phyloP scores from a whole-genome alignment of 2,888 invertebrate genomes.

The Eudemis profundana region DNA sequence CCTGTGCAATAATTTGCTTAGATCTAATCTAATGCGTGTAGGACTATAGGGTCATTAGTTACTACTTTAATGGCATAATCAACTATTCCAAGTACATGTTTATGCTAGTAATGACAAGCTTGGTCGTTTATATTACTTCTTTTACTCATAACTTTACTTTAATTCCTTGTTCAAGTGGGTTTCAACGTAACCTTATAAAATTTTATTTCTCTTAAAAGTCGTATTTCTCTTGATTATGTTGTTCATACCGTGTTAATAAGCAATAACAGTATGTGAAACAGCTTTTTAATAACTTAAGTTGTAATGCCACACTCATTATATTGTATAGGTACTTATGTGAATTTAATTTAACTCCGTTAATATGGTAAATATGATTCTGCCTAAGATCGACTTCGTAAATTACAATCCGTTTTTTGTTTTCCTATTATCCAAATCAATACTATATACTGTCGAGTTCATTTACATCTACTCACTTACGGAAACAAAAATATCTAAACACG shows the following conservation, averaged over 20 bases:
- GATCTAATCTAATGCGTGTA: slow-evolving; percentile 32
- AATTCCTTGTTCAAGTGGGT: not conserved
- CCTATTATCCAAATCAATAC: no score
- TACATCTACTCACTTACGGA: no score
- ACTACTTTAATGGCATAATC: slow-evolving; percentile 37
- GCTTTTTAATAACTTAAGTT: not conserved
- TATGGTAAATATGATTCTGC: no score
- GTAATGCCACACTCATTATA: not conserved
- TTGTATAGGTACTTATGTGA: no score
- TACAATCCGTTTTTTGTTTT: no score
- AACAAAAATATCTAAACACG: no score
- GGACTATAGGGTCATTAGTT: slow-evolving; percentile 14
- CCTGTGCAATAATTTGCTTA: slow-evolving; percentile 39
- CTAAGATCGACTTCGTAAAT: no score
- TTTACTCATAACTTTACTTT: not conserved
- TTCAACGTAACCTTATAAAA: not conserved
- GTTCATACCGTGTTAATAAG: not conserved
- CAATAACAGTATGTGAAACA: not conserved
- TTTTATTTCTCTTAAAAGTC: not conserved
- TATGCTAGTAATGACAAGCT: slow-evolving; percentile 29
- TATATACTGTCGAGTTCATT: no score
- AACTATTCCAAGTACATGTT: slow-evolving; percentile 27
- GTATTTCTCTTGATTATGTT: not conserved
- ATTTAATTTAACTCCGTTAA: no score
- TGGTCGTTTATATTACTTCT: slow-evolving; percentile 5